phyloP scores from a whole-genome alignment of 2,888 invertebrate species.

The Xanthostigma xanthostigma region DNA sequence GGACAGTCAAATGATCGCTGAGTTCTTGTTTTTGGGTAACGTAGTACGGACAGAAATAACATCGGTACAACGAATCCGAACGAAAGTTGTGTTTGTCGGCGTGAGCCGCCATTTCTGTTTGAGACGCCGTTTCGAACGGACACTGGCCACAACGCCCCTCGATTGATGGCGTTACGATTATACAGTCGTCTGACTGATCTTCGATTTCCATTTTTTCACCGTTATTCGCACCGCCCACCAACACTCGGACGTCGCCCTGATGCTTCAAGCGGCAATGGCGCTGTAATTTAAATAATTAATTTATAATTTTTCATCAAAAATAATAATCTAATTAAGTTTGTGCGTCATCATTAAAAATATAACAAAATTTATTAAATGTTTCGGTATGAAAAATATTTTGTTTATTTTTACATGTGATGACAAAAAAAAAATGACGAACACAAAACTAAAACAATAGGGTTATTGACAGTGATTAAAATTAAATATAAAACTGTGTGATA shows the following conservation, averaged over 20 bases:
- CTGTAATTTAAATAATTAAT: conserved; percentile 29
- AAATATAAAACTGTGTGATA: too few species aligned
- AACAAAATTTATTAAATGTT: too few species aligned
- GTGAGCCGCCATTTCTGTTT: conserved; percentile 44
- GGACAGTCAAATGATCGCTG: conserved; percentile 48
- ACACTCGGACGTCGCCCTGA: conserved; percentile 57
- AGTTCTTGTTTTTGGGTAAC: conserved; percentile 55
- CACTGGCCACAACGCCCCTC: conserved; percentile 45
- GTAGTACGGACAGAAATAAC: conserved; percentile 67
- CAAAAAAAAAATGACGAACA: too few species aligned
- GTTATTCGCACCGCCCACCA: conserved; percentile 35
- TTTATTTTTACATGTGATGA: too few species aligned
- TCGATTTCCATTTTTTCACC: conserved; percentile 29
- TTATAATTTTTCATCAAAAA: background rate
- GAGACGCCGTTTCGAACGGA: conserved; percentile 49
- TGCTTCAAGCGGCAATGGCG: conserved; percentile 68
- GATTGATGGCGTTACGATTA: conserved; percentile 7
- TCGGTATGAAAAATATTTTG: too few species aligned
- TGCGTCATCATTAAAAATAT: conserved; percentile 1
- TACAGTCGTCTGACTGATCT: conserved; percentile 25
- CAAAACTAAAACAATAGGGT: too few species aligned
- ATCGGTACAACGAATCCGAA: conserved; percentile 56
- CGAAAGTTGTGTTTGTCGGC: conserved; percentile 54
- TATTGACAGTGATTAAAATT: too few species aligned
- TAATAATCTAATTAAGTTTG: conserved; percentile 5